Evolutionary conservation across 1,140 invertebrate species (phyloP).

Genomic region (Globodera rostochiensis): DNA sequence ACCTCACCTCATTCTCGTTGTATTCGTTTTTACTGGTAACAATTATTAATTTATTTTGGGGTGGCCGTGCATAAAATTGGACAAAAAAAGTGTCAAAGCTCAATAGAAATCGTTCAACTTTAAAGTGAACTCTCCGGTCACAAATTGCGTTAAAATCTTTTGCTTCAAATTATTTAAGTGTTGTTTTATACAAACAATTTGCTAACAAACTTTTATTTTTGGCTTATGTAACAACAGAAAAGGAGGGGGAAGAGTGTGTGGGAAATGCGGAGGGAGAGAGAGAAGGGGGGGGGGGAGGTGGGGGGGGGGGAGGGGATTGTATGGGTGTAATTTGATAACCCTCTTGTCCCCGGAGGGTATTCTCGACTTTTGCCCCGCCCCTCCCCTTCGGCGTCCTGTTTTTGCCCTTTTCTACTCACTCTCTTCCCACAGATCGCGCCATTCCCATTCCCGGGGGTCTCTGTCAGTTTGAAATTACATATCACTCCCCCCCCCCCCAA

Average conservation of each 20-base stretch:
- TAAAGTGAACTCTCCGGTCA: no score
- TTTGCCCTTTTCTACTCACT: neutral
- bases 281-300: neutral
- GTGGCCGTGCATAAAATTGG: no score
- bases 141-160: no score
- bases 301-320: neutral
- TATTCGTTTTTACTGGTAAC: no score
- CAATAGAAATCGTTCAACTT: no score
- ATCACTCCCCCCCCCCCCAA: neutral
- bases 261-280: neutral
- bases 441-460: neutral
- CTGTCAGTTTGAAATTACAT: constrained; percentile 9
- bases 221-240: neutral
- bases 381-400: neutral
- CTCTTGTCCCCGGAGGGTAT: neutral
- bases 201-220: neutral
- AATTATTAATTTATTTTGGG: no score
- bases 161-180: no score
- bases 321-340: neutral
- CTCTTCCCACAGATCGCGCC: neutral
- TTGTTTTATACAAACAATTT: no score
- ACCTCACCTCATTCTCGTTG: no score
- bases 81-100: no score
- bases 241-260: neutral
- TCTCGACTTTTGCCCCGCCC: neutral